phyloP scores from a whole-genome alignment of 2,113 vertebrate genomes.

The Sinocyclocheilus anophthalmus region DNA sequence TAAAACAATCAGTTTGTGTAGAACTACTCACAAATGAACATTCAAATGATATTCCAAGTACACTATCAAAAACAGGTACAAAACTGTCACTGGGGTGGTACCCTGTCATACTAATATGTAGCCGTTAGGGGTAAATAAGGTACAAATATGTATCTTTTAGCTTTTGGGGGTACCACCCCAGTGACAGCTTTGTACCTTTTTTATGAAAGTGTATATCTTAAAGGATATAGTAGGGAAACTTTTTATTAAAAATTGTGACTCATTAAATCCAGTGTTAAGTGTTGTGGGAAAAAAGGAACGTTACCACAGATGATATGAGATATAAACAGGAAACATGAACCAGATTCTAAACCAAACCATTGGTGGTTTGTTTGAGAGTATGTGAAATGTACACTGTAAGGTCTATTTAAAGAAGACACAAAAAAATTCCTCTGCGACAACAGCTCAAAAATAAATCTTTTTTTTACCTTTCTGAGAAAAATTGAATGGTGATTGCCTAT shows the following conservation, averaged over 20 bases:
- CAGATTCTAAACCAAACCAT: background rate
- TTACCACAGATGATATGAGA: background rate
- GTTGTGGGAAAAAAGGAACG: background rate
- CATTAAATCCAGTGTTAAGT: background rate
- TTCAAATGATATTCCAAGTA: background rate
- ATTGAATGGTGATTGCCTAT: background rate
- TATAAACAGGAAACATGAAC: background rate
- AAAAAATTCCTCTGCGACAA: background rate
- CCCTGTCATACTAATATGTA: background rate
- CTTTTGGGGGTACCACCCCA: background rate
- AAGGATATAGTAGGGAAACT: no score
- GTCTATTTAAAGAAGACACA: background rate
- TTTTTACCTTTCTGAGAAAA: background rate
- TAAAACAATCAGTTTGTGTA: slow-evolving; percentile 24
- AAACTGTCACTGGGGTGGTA: background rate
- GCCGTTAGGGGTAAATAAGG: background rate
- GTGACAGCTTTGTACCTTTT: background rate
- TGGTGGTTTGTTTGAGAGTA: background rate
- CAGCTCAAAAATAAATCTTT: background rate
- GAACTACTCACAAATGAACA: background rate
- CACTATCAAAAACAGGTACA: background rate
- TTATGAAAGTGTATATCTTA: background rate
- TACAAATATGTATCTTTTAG: background rate
- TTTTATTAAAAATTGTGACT: background rate
- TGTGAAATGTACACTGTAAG: background rate